phyloP scores from a whole-genome alignment of 2,797 vertebrate genomes.

The Paedocypris micromegethes region DNA sequence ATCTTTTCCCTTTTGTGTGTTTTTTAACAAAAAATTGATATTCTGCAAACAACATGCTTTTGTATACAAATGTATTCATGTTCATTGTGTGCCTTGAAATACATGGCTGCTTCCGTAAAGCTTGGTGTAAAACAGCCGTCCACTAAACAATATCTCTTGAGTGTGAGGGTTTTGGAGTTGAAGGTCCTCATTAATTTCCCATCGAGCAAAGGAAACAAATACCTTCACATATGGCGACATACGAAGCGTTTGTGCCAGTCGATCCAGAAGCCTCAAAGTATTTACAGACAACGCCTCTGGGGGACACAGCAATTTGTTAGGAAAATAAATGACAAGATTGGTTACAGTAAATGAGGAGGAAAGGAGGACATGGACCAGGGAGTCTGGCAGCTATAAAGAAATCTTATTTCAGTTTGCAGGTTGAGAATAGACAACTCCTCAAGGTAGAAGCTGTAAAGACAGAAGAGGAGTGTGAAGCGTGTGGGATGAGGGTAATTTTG shows the following conservation, averaged over 20 bases:
- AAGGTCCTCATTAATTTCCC: constrained; percentile 15
- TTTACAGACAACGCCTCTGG: constrained; percentile 48
- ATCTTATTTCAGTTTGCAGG: constrained; percentile 38
- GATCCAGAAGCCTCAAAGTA: constrained; percentile 69
- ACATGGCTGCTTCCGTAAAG: too few species aligned
- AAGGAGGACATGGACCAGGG: constrained; percentile 57
- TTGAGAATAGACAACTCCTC: constrained; percentile 28
- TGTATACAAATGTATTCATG: constrained; percentile 11
- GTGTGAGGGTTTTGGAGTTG: background rate
- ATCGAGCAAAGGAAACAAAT: constrained; percentile 51
- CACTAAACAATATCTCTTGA: background rate
- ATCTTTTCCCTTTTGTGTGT: too few species aligned
- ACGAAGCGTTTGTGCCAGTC: constrained; percentile 52
- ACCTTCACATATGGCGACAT: constrained; percentile 41
- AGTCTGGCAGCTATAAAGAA: constrained; percentile 66
- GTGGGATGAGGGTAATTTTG: constrained; percentile 24
- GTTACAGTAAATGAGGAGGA: constrained; percentile 61
- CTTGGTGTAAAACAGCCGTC: background rate
- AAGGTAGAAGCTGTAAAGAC: constrained; percentile 27
- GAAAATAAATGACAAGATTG: constrained; percentile 44
- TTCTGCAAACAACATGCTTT: background rate
- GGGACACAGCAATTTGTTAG: constrained; percentile 43
- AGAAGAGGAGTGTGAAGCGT: constrained; percentile 6
- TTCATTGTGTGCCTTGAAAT: constrained; percentile 11
- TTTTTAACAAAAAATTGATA: too few species aligned